Conservation (phyloP, 2,113 vertebrate genomes). For the Ochotona princeps region DNA sequence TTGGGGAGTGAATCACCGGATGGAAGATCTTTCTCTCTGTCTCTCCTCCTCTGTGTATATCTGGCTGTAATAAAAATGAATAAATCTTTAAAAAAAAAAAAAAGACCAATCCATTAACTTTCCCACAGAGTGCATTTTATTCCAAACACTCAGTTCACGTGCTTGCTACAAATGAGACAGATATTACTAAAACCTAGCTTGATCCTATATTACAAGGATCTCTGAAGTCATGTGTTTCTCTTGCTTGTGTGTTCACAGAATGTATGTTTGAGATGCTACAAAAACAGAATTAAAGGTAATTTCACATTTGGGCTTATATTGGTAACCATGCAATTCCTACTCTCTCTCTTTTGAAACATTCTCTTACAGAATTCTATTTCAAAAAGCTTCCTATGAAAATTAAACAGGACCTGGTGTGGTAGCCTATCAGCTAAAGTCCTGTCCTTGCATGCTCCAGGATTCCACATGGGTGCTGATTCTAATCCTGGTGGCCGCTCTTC, state of each 20-base stretch:
- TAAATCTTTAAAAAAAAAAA: too few relatives aligned
- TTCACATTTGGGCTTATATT: not conserved
- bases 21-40: too few relatives aligned
- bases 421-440: too few relatives aligned
- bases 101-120: not conserved
- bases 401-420: too few relatives aligned
- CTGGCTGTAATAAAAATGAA: too few relatives aligned
- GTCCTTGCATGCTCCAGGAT: too few relatives aligned
- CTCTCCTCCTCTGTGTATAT: too few relatives aligned
- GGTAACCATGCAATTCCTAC: not conserved
- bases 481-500: too few relatives aligned
- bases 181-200: not conserved
- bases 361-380: not conserved
- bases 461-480: too few relatives aligned
- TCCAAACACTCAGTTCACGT: not conserved
- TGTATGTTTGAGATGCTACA: not conserved
- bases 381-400: not conserved
- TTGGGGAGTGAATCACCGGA: too few relatives aligned
- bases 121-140: not conserved
- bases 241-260: not conserved
- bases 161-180: not conserved
- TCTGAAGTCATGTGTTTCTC: not conserved
- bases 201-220: conserved; percentile 12
- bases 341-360: not conserved
- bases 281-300: conserved; percentile 17